These are phyloP conservation scores for Coptodon rendalli DNA, from an alignment of 2,113 vertebrate species.

Conservation along the genomic window DNA sequence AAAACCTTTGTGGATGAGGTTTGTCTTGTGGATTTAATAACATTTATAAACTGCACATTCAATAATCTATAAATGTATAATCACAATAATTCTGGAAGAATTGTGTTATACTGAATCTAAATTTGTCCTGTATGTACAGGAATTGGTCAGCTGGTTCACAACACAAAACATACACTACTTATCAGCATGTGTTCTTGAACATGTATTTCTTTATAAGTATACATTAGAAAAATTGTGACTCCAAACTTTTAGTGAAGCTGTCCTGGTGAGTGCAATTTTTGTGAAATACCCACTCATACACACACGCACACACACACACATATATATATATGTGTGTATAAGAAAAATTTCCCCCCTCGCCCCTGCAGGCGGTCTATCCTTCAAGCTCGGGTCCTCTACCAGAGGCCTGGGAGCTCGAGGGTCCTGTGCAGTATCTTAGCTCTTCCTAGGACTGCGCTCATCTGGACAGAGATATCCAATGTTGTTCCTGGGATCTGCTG, in stretches of 20 bases:
- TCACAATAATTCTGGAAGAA: background rate
- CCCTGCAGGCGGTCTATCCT: rapidly evolving
- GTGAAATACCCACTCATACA: too few species aligned
- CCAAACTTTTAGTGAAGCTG: too few species aligned
- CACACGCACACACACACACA: too few species aligned
- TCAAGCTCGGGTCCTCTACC: background rate
- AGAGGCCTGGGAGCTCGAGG: background rate
- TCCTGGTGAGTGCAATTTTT: too few species aligned
- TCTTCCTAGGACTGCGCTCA: background rate
- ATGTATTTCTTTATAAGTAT: background rate
- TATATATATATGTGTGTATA: too few species aligned
- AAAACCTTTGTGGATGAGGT: background rate
- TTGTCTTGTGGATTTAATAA: background rate
- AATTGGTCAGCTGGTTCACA: background rate
- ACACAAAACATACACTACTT: background rate
- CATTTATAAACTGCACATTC: background rate
- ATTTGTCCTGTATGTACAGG: background rate
- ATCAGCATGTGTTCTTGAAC: background rate
- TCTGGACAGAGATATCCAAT: background rate
- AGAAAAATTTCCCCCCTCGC: too few species aligned
- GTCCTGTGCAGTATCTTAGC: background rate
- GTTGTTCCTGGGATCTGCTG: background rate
- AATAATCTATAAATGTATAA: background rate
- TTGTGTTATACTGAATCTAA: background rate
- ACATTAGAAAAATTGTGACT: background rate